A percentile compares a stretch with the other conserved stretches of the same genome.
Conservation (phyloP, 2,113 vertebrate genomes). For the Corapipo altera region DNA sequence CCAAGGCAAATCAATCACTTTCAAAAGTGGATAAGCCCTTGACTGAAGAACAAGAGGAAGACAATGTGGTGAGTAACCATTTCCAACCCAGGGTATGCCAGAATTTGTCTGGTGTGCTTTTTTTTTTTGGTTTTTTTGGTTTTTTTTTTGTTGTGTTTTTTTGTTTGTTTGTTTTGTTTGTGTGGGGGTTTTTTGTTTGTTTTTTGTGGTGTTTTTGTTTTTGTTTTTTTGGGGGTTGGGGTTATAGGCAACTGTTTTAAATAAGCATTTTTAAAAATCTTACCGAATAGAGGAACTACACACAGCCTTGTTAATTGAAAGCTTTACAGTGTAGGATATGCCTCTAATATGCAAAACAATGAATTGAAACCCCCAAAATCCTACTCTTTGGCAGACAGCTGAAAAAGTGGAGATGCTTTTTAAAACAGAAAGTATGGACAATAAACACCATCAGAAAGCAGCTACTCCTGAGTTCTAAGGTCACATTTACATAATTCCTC, state of each 20-base stretch:
- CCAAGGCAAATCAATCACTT: neutral
- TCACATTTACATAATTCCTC: neutral
- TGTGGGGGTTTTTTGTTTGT: neutral
- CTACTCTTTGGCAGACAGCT: neutral
- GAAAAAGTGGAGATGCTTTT: neutral
- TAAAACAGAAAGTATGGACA: neutral
- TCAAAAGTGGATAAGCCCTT: neutral
- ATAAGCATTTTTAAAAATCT: neutral
- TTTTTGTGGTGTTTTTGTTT: too few species aligned
- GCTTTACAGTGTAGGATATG: neutral
- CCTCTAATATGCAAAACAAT: neutral
- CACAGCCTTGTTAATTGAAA: neutral
- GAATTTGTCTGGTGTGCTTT: neutral
- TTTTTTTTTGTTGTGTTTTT: too few species aligned
- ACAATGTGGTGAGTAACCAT: conserved; percentile 29
- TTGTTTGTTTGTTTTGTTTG: too few species aligned
- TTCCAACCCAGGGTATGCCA: neutral
- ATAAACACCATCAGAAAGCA: neutral
- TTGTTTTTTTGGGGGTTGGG: neutral
- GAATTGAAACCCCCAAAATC: neutral
- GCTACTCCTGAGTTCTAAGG: neutral
- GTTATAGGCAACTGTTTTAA: neutral
- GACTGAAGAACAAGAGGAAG: neutral
- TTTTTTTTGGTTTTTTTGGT: too few species aligned
- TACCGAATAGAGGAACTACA: neutral